Base-by-base conservation (phyloP, 92 coral and sea anemone species). In the Muricea muricata region DNA sequence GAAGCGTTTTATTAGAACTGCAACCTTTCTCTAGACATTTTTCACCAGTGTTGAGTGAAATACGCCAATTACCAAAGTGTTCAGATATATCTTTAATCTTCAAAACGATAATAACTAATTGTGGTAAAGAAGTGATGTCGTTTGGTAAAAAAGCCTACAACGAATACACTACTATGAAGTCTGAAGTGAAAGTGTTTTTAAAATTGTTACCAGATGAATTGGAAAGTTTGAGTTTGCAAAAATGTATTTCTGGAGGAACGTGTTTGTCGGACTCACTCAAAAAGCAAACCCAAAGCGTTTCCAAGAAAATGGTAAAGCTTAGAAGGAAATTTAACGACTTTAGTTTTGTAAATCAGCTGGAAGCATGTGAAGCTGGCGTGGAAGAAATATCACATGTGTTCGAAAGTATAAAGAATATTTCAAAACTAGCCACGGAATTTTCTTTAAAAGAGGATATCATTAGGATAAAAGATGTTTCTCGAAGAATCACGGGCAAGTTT, bases 371-470 rank as follows among this genome's bases (percentile, higher is more conserved):
- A 56, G 88, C 80, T 17, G 87, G 91, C 26, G 90, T 85, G 55
- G 91, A 90, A n/a, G 89, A 91, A 31, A 90, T 91, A 29, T 84
- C 96, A 14, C 80, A 82, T 24, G 89, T 97, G 17, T 70, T 88
- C 17, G 90, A 89, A 68, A 84, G 78, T 37, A 93, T 97, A 8
- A 90, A 94, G 78, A 83, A 89, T 26, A 75, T 97, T 34, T 89
- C 93, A 29, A 68, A 87, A 25, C 92, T 94, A 58, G 95, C 90
- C 34, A 85, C 88, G 69, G 88, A 78, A 12, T 97, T 97, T 65
- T 88, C 97, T 23, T 84, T 97, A 54, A 90, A 86, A 83, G 97
- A 97, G 56, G 98, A 97, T 32, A 87, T 92, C 14, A 88, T 92
- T 79, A 92, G 89, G 65, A 84, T 97, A 34, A 90, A 92, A 78